Evolutionary conservation across 2,888 invertebrate genomes (phyloP), one percentile per base, ranked within the genome.

Genomic region (Pheosia gnoma): DNA sequence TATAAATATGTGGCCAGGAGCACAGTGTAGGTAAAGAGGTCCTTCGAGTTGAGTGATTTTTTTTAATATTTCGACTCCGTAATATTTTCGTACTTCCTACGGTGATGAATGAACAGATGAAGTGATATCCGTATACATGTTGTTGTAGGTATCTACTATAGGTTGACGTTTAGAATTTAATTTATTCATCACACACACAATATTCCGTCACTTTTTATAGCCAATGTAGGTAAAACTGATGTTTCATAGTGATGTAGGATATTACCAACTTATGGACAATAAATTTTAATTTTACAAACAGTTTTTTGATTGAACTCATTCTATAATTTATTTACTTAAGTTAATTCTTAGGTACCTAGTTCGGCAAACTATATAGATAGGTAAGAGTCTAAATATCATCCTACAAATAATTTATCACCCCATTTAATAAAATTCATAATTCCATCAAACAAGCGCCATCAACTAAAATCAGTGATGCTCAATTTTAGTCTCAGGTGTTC

Each of bases 1-100:
- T 78, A 80, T 74, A 76, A 83, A 81, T 72, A 70, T 82, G 82
- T 82, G 83, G 78, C 83, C 25, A 25, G 25, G 25, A 25, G 25
- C 25, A 25, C 25, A 25, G 25, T 25, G 25, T 25, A 25, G 25
- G 25, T 25, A 25, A 25, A 85, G 81, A 74, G 79, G 72, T 73
- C 71, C 62, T 75, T 72, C 66, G 60, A 66, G 63, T 67, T 64
- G 60, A 66, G 74, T 74, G 71, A 68, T 25, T 25, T 25, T 25
- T 25, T 25, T 25, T 25, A 25, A 25, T 25, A 25, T 25, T 25
- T 25, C 25, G 65, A 68, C 62, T 63, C 52, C 13, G 6, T 47
- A 13, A n/a, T 2, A 36, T 39, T 39, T 55, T 39, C 10, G 8
- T 55, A 55, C 55, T 55, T 39, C 55, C 11, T 52, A 36, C n/a